phyloP scores from a whole-genome alignment of 2,113 vertebrate species.

The Urocolius indicus region DNA sequence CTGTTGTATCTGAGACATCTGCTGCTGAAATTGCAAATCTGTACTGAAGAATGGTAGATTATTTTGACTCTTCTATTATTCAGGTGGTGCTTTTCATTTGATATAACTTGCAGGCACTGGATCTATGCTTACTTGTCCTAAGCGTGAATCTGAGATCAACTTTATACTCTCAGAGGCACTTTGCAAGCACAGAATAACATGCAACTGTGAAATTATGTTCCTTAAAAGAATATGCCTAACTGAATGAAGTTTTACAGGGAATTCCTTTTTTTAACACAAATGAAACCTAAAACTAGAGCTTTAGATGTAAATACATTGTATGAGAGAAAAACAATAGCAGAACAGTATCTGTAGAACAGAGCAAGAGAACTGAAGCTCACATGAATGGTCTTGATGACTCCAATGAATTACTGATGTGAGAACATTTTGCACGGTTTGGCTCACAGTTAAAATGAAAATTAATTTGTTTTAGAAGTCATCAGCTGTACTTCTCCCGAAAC shows the following conservation, averaged over 20 bases:
- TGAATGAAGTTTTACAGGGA: background rate
- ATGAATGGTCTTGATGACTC: background rate
- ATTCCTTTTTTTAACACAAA: background rate
- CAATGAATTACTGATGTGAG: background rate
- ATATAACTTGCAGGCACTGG: background rate
- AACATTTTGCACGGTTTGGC: background rate
- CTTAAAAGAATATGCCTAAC: background rate
- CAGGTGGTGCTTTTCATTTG: background rate
- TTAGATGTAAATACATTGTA: background rate
- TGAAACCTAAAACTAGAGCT: background rate
- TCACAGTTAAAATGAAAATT: background rate
- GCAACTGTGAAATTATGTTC: background rate
- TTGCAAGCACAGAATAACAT: background rate
- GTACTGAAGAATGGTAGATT: background rate
- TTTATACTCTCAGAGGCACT: background rate
- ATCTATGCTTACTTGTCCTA: background rate
- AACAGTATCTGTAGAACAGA: background rate
- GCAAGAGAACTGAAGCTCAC: background rate
- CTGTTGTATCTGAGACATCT: conserved; percentile 42
- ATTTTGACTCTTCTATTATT: background rate
- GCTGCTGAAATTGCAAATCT: conserved; percentile 26
- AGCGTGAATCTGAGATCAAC: background rate
- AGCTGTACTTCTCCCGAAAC: background rate
- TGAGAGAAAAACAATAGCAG: background rate
- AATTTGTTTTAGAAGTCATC: background rate